Conservation (phyloP, 2,113 vertebrate species). For the Ictalurus punctatus region DNA sequence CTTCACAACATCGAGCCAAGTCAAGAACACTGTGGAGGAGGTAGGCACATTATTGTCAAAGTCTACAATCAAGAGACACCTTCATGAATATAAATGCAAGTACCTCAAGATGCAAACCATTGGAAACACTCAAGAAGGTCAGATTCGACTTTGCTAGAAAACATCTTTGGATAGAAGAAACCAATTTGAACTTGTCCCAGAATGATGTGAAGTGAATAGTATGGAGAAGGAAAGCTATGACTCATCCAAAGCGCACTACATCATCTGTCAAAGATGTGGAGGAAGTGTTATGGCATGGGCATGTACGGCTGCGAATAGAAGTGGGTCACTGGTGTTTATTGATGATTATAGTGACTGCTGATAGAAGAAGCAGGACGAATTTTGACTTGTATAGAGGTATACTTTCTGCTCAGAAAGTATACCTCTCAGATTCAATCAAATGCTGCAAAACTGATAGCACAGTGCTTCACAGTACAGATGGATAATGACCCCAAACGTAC, state of each 20-base stretch:
- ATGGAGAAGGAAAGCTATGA: background rate
- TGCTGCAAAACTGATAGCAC: too few species aligned
- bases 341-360: background rate
- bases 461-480: background rate
- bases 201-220: background rate
- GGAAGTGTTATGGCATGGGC: background rate
- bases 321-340: background rate
- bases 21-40: background rate
- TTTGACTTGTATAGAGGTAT: background rate
- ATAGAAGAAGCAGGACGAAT: background rate
- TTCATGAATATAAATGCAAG: background rate
- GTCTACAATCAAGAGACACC: background rate
- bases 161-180: too few species aligned
- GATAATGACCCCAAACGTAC: background rate
- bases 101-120: background rate
- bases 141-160: background rate
- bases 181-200: background rate
- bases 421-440: background rate
- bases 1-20: background rate
- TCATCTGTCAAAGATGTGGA: background rate
- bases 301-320: background rate
- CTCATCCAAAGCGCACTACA: background rate
- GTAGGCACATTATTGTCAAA: background rate
- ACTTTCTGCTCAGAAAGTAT: too few species aligned
- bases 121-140: background rate